phyloP scores from a whole-genome alignment of 2,113 vertebrate genomes.

The Leucopsar rothschildi region DNA sequence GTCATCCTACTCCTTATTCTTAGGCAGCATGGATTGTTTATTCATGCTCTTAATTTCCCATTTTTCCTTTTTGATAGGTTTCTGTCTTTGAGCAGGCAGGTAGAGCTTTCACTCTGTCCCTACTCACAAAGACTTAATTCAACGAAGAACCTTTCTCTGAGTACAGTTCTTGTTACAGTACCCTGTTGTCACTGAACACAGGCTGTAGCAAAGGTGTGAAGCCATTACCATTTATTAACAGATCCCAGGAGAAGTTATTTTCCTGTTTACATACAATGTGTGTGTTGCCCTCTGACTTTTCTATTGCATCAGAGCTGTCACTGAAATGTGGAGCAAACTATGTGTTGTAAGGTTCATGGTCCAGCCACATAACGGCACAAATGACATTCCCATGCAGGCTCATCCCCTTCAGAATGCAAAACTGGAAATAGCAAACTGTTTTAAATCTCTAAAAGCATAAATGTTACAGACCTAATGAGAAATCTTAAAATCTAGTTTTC shows the following conservation, averaged over 20 bases:
- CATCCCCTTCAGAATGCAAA: not conserved
- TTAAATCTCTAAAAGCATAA: not conserved
- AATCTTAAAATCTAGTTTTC: not conserved
- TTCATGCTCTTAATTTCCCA: not conserved
- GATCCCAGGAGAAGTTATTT: not conserved
- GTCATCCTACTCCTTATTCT: not conserved
- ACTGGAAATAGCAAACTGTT: not conserved
- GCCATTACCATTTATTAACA: not conserved
- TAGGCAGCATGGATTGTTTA: not conserved
- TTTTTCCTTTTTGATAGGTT: not conserved
- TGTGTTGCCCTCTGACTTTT: slow-evolving; percentile 29
- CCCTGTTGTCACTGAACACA: not conserved
- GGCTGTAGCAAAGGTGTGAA: not conserved
- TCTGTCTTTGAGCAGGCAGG: not conserved
- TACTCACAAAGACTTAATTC: not conserved
- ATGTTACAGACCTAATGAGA: not conserved
- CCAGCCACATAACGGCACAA: not conserved
- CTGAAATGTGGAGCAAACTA: not conserved
- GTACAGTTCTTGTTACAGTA: not conserved
- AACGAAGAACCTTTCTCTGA: not conserved
- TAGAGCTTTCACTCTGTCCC: not conserved
- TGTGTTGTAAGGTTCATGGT: not conserved
- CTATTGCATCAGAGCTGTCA: slow-evolving; percentile 2
- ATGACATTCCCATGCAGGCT: not conserved
- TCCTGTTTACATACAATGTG: slow-evolving; percentile 39